These are phyloP conservation scores for Thamnaconus septentrionalis DNA, from an alignment of 2,113 vertebrate species.

Conservation along the genomic window DNA sequence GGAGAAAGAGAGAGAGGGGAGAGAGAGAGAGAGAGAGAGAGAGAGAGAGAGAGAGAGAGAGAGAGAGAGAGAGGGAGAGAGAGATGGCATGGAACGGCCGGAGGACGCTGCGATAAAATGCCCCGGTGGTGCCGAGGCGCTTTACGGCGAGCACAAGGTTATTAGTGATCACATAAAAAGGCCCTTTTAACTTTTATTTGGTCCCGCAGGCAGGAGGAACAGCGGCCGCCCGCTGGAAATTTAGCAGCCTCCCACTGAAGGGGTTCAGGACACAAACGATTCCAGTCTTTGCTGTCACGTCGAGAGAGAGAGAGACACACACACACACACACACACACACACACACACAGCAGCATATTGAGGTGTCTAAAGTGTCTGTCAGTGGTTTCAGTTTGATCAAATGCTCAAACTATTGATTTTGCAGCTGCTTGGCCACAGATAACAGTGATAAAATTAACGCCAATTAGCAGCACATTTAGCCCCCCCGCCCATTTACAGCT, in stretches of 20 bases:
- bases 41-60: neutral
- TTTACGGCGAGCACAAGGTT: slow-evolving; percentile 60
- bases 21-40: neutral
- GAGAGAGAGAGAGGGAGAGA: slow-evolving; percentile 1
- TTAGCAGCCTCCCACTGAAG: slow-evolving; percentile 15
- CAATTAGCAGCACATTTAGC: too few species aligned
- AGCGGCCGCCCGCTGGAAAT: slow-evolving; percentile 50
- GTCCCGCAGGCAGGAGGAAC: slow-evolving; percentile 56
- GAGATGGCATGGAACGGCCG: neutral
- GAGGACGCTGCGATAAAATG: slow-evolving; percentile 39
- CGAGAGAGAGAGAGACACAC: slow-evolving; percentile 1
- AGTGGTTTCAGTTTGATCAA: slow-evolving; percentile 83
- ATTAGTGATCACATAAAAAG: slow-evolving; percentile 77
- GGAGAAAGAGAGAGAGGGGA: too few species aligned
- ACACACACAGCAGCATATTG: too few species aligned
- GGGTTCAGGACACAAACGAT: slow-evolving; percentile 1
- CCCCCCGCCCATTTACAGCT: too few species aligned
- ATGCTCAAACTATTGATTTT: slow-evolving; percentile 85
- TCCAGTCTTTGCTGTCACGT: neutral
- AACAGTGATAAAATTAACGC: too few species aligned
- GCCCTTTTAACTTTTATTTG: slow-evolving; percentile 77
- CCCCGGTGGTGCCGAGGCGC: slow-evolving; percentile 47
- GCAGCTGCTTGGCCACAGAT: slow-evolving; percentile 73
- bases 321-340: too few species aligned
- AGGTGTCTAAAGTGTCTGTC: too few species aligned